Conservation (phyloP, 2,888 invertebrate species). For the Melinaea menophilus region DNA sequence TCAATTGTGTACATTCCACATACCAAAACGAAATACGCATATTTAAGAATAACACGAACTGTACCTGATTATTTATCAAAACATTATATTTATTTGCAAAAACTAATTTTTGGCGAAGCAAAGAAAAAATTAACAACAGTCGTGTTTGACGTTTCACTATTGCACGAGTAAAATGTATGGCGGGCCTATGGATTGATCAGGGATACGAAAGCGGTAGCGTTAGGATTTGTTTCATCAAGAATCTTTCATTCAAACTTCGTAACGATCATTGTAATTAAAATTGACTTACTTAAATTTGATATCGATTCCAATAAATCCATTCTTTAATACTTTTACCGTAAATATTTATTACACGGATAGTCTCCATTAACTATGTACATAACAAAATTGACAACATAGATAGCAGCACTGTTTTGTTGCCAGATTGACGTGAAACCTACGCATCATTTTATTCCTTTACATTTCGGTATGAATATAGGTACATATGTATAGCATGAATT, state of each 20-base stretch:
- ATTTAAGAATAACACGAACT: constrained; percentile 8
- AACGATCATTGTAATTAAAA: constrained; percentile 27
- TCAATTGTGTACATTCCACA: constrained; percentile 40
- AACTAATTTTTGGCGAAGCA: constrained; percentile 32
- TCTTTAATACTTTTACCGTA: constrained; percentile 67
- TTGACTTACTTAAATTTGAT: constrained; percentile 47
- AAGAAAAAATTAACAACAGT: constrained; percentile 55
- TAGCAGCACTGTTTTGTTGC: constrained; percentile 83
- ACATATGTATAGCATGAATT: constrained; percentile 40
- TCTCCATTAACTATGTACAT: constrained; percentile 77
- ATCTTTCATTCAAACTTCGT: constrained; percentile 2
- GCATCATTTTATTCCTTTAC: constrained; percentile 56
- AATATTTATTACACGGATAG: constrained; percentile 80
- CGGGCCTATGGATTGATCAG: constrained; percentile 56
- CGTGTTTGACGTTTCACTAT: constrained; percentile 73
- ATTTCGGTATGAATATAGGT: constrained; percentile 35
- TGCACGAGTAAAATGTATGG: constrained; percentile 71
- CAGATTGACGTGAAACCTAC: constrained; percentile 76
- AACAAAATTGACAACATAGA: constrained; percentile 88
- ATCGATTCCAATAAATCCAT: constrained; percentile 52
- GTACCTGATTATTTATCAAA: constrained; percentile 35
- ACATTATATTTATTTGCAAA: constrained; percentile 26
- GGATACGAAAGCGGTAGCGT: constrained; percentile 20
- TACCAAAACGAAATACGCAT: constrained; percentile 25
- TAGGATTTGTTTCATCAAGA: background rate